Conservation (phyloP, 2,113 vertebrate species). For the Nyctibius bracteatus region DNA sequence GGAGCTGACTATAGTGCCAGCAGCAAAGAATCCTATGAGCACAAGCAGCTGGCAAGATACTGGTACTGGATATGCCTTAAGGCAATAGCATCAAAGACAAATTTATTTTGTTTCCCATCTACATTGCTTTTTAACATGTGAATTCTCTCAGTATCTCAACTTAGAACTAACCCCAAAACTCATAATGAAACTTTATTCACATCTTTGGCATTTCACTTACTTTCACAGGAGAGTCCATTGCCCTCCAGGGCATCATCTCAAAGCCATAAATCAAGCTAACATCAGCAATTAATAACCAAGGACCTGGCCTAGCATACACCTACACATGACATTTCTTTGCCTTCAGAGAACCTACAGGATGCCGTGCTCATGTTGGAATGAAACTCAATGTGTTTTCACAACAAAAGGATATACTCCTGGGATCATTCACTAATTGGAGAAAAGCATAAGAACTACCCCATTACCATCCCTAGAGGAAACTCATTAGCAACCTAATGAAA, state of each 20-base stretch:
- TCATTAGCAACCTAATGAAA: slow-evolving; percentile 60
- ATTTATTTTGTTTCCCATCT: not conserved
- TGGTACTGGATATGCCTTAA: not conserved
- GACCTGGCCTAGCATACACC: not conserved
- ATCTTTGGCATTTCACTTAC: not conserved
- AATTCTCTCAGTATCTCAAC: not conserved
- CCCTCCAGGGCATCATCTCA: not conserved
- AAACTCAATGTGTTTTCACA: not conserved
- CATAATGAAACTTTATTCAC: not conserved
- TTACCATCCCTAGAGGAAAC: slow-evolving; percentile 52
- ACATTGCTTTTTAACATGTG: fast-evolving
- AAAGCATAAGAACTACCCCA: slow-evolving; percentile 50
- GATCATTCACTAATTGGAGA: slow-evolving; percentile 55
- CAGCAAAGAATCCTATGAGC: not conserved
- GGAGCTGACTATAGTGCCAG: not conserved
- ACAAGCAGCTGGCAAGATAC: not conserved
- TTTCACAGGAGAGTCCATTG: not conserved
- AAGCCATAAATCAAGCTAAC: not conserved
- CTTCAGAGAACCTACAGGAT: slow-evolving; percentile 4
- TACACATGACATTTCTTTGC: not conserved
- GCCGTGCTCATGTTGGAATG: not conserved
- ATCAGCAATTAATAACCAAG: not conserved
- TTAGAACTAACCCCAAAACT: not conserved
- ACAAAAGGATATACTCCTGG: slow-evolving; percentile 40
- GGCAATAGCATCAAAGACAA: not conserved